Conservation (phyloP, 1,140 invertebrate species). For the Neelides sp. region DNA sequence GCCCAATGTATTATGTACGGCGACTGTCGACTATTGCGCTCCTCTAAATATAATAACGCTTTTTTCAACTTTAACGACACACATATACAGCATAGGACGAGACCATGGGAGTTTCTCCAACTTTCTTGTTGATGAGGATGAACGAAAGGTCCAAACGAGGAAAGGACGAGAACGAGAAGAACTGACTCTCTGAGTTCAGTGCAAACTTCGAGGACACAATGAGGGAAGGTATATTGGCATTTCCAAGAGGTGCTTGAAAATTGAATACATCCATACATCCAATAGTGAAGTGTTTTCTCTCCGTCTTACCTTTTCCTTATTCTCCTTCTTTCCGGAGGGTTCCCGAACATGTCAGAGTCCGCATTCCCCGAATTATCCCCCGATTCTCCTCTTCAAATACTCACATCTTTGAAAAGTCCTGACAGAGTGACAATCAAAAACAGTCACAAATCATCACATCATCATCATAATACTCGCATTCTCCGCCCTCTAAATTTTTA, state of each 20-base stretch:
- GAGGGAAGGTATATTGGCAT: conserved; percentile 26
- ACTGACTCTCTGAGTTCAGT: neutral
- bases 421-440: conserved; percentile 8
- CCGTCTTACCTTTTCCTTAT: conserved; percentile 23
- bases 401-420: conserved; percentile 12
- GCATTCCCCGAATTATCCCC: conserved; percentile 15
- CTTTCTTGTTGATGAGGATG: neutral
- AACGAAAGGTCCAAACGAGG: neutral
- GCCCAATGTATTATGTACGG: no score
- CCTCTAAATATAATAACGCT: no score
- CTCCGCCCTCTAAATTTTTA: no score
- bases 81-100: no score
- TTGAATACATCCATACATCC: conserved; percentile 30
- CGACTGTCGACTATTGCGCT: no score
- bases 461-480: no score
- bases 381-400: conserved; percentile 21
- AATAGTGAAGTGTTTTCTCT: conserved; percentile 29
- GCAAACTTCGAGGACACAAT: conserved; percentile 11
- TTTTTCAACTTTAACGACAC: no score
- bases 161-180: neutral
- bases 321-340: conserved; percentile 2
- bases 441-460: no score
- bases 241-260: conserved; percentile 29
- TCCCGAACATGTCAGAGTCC: conserved; percentile 14
- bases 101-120: neutral